These are phyloP conservation scores for Caenorhabditis uteleia DNA, from an alignment of 2,888 invertebrate species.

Conservation along the genomic window DNA sequence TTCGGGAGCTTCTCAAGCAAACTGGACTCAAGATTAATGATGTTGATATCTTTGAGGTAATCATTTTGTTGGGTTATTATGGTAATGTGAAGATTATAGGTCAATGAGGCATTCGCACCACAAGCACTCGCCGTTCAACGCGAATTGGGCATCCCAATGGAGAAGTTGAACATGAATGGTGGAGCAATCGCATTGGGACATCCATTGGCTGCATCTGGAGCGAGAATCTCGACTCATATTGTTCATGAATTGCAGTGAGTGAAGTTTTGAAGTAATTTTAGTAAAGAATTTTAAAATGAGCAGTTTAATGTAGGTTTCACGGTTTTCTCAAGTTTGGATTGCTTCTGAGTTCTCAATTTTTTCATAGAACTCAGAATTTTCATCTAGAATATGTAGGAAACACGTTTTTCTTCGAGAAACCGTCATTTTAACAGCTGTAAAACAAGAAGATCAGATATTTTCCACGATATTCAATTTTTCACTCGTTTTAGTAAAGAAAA, in stretches of 20 bases:
- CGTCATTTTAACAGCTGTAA: no score
- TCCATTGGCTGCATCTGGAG: constrained; percentile 65
- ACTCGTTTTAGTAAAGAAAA: not conserved
- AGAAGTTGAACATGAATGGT: constrained; percentile 79
- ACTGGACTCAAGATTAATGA: constrained; percentile 83
- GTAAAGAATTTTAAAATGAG: not conserved
- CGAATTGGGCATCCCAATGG: constrained; percentile 83
- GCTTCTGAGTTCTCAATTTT: no score
- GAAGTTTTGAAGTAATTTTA: not conserved
- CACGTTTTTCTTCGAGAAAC: no score
- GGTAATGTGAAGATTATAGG: no score
- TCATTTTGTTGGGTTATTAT: not conserved
- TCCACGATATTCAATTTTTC: not conserved
- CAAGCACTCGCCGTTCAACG: constrained; percentile 90
- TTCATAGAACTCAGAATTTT: no score
- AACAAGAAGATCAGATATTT: no score
- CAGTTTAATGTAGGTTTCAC: not conserved
- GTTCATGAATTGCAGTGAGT: constrained; percentile 63
- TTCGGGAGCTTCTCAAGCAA: constrained; percentile 82
- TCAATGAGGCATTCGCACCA: constrained; percentile 96
- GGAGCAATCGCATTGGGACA: constrained; percentile 68
- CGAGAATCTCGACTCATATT: constrained; percentile 63
- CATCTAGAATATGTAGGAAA: no score
- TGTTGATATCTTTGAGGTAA: constrained; percentile 80
- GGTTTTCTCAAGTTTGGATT: no score